A percentile compares a stretch with the other conserved stretches of the same genome.
Conservation (phyloP, 2,113 vertebrate species). For the Hydrolagus affinis region DNA sequence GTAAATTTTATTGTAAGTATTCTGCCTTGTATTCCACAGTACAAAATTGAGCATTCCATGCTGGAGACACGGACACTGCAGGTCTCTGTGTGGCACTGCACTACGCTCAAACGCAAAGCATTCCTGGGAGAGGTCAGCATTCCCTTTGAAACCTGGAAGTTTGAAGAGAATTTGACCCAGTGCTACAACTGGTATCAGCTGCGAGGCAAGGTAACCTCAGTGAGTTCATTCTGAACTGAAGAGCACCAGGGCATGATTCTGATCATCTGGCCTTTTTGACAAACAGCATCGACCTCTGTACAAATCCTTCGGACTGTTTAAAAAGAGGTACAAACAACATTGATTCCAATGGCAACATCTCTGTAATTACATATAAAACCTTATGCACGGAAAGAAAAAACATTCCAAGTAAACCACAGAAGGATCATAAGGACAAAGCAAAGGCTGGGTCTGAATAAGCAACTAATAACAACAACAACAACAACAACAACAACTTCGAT, state of each 20-base stretch:
- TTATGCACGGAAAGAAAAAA: no score
- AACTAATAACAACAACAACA: no score
- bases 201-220: conserved; percentile 59
- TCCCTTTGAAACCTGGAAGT: conserved; percentile 65
- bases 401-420: no score
- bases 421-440: no score
- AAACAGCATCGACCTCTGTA: no score
- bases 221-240: no score
- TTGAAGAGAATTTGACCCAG: conserved; percentile 49
- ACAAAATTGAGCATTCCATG: conserved; percentile 58
- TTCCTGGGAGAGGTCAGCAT: conserved; percentile 77
- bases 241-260: background rate
- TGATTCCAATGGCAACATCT: no score
- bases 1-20: background rate
- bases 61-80: conserved; percentile 64
- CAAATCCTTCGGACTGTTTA: no score
- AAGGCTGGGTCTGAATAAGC: no score
- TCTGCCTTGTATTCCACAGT: conserved; percentile 48
- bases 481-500: no score
- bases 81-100: conserved; percentile 74
- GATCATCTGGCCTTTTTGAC: background rate
- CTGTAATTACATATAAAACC: no score
- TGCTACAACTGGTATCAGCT: conserved; percentile 66
- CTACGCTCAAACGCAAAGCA: conserved; percentile 57
- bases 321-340: no score